Percentiles rank a stretch among this genome's conserved stretches.
Evolutionary conservation across 2,113 vertebrate genomes (phyloP).

Genomic region (Ancistrus triradiatus): DNA sequence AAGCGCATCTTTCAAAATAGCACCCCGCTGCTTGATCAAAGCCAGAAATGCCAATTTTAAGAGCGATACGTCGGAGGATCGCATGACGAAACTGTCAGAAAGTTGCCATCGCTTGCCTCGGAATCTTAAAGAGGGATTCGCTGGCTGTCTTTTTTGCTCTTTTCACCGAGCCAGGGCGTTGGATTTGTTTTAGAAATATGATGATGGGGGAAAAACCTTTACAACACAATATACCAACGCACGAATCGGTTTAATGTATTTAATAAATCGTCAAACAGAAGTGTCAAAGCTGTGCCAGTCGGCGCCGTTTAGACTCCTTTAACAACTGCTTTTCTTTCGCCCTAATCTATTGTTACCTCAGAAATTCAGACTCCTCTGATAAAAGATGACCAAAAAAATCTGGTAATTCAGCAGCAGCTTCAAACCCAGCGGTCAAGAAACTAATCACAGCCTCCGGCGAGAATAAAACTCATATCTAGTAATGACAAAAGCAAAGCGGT

Average conservation of each 20-base stretch:
- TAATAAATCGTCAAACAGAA: no score
- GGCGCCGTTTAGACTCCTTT: no score
- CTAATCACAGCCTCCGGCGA: background rate
- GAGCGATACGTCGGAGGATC: slow-evolving; percentile 64
- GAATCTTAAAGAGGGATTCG: slow-evolving; percentile 68
- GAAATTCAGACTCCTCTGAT: slow-evolving; percentile 28
- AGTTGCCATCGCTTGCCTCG: slow-evolving; percentile 62
- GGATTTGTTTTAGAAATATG: background rate
- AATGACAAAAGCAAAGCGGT: background rate
- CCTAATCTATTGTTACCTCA: slow-evolving; percentile 40
- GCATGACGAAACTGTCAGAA: slow-evolving; percentile 77
- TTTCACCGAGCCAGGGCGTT: no score
- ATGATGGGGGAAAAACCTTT: no score
- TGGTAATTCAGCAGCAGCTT: slow-evolving; percentile 8
- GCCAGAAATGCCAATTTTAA: slow-evolving; percentile 66
- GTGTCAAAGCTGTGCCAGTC: no score
- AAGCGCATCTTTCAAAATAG: slow-evolving; percentile 66
- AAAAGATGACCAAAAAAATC: slow-evolving; percentile 13
- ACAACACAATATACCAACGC: no score
- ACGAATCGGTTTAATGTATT: no score
- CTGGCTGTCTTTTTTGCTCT: slow-evolving; percentile 30
- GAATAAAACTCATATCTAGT: slow-evolving; percentile 8
- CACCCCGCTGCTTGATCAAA: slow-evolving; percentile 70
- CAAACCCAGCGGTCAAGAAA: slow-evolving; percentile 17
- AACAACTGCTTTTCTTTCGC: slow-evolving; percentile 4